phyloP scores from a whole-genome alignment of 2,113 vertebrate genomes.

The Heliornis fulica region DNA sequence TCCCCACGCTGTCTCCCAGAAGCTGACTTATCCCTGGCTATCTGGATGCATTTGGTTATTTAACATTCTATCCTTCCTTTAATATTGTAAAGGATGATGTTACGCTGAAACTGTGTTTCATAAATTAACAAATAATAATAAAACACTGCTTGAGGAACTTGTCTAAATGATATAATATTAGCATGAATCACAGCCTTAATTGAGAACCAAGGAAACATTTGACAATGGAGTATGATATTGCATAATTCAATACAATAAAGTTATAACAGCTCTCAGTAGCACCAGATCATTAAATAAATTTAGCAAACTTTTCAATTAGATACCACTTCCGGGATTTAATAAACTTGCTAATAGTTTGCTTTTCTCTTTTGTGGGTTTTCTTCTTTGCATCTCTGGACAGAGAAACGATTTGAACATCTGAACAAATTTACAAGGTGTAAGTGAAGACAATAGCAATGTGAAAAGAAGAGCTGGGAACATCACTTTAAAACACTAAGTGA shows the following conservation, averaged over 20 bases:
- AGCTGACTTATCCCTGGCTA: conserved; percentile 1
- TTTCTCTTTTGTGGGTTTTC: background rate
- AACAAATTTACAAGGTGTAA: background rate
- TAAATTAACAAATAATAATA: conserved; percentile 68
- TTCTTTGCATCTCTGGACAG: background rate
- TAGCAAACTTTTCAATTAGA: conserved; percentile 47
- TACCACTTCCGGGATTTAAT: background rate
- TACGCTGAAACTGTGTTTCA: conserved; percentile 21
- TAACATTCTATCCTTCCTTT: conserved; percentile 20
- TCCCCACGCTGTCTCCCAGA: background rate
- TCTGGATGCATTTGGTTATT: background rate
- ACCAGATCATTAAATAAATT: conserved; percentile 27
- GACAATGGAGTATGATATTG: conserved; percentile 18
- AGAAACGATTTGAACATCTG: background rate
- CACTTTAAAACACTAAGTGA: conserved; percentile 13
- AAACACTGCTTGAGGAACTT: conserved; percentile 54
- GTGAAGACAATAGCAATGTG: background rate
- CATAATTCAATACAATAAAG: conserved; percentile 47
- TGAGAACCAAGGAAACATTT: conserved; percentile 43
- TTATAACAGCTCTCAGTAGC: conserved; percentile 5
- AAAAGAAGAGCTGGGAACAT: conserved; percentile 7
- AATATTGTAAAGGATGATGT: background rate
- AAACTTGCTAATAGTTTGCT: background rate
- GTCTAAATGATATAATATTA: conserved; percentile 50
- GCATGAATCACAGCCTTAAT: conserved; percentile 59